phyloP scores from a whole-genome alignment of 2,113 vertebrate species.

The Clarias macrocephalus region DNA sequence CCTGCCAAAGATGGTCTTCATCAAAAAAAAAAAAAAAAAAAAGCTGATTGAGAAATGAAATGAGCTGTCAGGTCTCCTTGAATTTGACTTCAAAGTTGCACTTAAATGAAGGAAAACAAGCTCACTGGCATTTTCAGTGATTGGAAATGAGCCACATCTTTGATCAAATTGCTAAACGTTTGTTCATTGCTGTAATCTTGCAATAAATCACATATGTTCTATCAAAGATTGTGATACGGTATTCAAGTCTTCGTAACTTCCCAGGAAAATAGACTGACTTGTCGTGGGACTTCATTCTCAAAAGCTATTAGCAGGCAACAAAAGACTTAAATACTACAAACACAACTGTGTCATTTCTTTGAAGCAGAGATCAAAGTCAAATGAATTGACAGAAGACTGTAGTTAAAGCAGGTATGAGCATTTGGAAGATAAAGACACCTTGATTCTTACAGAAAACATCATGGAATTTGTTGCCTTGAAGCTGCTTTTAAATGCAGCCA shows the following conservation, averaged over 20 bases:
- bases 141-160: slow-evolving; percentile 43
- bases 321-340: slow-evolving; percentile 24
- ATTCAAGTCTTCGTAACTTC: slow-evolving; percentile 16
- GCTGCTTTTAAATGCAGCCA: slow-evolving; percentile 53
- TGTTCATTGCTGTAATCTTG: not conserved
- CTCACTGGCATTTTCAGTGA: slow-evolving; percentile 15
- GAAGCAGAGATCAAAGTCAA: slow-evolving; percentile 55
- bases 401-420: slow-evolving; percentile 53
- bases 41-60: slow-evolving; percentile 48
- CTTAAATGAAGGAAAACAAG: slow-evolving; percentile 40
- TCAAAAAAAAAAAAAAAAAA: slow-evolving; percentile 30
- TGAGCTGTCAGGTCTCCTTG: slow-evolving; percentile 56
- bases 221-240: not conserved
- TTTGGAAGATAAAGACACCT: slow-evolving; percentile 57
- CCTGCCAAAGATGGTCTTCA: slow-evolving; percentile 34
- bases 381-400: slow-evolving; percentile 46
- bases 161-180: slow-evolving; percentile 34
- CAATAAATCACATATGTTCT: not conserved
- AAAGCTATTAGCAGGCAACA: slow-evolving; percentile 34
- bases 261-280: not conserved
- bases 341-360: slow-evolving; percentile 36
- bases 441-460: slow-evolving; percentile 51
- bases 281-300: slow-evolving; percentile 3
- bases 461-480: slow-evolving; percentile 39
- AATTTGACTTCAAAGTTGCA: slow-evolving; percentile 54